Evolutionary conservation across 2,113 vertebrate genomes (phyloP).

Genomic region (Thermophis baileyi): DNA sequence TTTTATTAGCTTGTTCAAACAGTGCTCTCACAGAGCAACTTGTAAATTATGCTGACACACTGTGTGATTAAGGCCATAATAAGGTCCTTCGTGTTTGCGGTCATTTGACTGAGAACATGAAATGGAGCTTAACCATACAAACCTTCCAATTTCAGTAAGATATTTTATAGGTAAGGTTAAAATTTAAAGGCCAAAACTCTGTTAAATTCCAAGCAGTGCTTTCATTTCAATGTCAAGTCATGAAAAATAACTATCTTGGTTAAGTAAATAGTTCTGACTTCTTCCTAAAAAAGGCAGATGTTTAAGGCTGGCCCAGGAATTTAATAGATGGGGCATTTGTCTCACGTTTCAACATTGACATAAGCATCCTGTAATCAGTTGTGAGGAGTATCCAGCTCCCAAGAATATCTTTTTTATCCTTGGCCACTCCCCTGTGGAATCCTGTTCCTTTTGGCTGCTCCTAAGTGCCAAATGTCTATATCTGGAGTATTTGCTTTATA

Average conservation of each 20-base stretch:
- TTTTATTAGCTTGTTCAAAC: slow-evolving; percentile 34
- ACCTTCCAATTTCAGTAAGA: slow-evolving; percentile 30
- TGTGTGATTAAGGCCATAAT: slow-evolving; percentile 27
- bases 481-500: not conserved
- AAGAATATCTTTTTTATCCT: not conserved
- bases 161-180: slow-evolving; percentile 9
- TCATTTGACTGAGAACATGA: not conserved
- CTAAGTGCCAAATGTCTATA: not conserved
- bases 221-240: not conserved
- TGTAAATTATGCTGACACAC: slow-evolving; percentile 24
- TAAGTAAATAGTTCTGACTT: not conserved
- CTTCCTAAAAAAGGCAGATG: not conserved
- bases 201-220: not conserved
- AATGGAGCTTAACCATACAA: not conserved
- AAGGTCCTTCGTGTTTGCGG: not conserved
- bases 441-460: not conserved
- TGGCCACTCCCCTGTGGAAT: not conserved
- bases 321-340: not conserved
- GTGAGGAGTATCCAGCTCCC: not conserved
- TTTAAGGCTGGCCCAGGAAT: not conserved
- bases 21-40: slow-evolving; percentile 18
- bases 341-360: not conserved
- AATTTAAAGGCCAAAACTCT: not conserved
- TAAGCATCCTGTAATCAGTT: not conserved
- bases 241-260: not conserved